These are phyloP conservation scores for Synanceia verrucosa DNA, from an alignment of 2,797 vertebrate species.

Conservation along the genomic window DNA sequence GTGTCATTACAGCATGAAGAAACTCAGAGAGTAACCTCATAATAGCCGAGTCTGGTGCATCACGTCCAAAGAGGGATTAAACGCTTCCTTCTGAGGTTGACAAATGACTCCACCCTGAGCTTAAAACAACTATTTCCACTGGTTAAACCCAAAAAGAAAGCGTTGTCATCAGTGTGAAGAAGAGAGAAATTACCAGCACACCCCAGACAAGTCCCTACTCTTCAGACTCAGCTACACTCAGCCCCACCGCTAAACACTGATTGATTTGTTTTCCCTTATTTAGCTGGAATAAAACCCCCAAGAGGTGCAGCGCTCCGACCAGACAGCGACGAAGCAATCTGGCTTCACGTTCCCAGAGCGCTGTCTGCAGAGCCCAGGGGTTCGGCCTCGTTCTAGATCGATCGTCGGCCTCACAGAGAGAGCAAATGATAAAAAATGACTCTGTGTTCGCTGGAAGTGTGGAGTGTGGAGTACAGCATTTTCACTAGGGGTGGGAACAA, in stretches of 20 bases:
- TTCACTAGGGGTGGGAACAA: too few species aligned
- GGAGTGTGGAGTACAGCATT: not conserved
- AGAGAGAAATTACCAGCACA: conserved; percentile 22
- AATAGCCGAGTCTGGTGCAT: not conserved
- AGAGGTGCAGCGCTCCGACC: conserved; percentile 13
- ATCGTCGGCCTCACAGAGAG: conserved; percentile 26
- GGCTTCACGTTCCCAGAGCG: conserved; percentile 9
- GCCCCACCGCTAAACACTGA: conserved; percentile 22
- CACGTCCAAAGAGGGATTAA: not conserved
- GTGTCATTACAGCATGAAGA: not conserved
- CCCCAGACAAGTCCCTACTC: conserved; percentile 26
- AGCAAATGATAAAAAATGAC: conserved; percentile 32
- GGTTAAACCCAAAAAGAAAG: conserved; percentile 5
- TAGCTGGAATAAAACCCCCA: conserved; percentile 9
- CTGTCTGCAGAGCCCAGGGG: conserved; percentile 23
- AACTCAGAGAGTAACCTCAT: not conserved
- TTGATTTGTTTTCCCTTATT: conserved; percentile 60
- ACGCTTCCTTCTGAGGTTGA: not conserved
- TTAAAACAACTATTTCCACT: not conserved
- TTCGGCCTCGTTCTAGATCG: conserved; percentile 13
- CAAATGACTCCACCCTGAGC: not conserved
- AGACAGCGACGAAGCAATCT: conserved; percentile 35
- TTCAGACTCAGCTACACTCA: conserved; percentile 21
- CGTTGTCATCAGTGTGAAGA: conserved; percentile 1
- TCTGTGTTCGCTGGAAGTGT: not conserved